Evolutionary conservation across 2,888 invertebrate species (phyloP).

Genomic region (Cerceris rybyensis): DNA sequence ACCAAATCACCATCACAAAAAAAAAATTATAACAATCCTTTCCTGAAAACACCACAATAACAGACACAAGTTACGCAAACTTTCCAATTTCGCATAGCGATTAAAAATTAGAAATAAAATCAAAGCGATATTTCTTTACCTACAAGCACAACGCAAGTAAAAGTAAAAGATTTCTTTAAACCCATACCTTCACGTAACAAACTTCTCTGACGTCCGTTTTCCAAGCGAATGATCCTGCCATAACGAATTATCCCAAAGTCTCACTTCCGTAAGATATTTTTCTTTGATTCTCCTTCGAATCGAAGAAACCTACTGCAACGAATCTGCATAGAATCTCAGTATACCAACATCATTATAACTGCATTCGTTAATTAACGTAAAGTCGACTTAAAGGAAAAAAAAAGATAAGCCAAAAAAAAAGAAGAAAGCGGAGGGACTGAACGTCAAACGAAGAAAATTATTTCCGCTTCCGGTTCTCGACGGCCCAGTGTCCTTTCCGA

Average conservation of each 20-base stretch:
- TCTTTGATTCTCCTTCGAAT: too few species aligned
- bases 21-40: too few species aligned
- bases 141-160: too few species aligned
- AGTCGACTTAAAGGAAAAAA: background rate
- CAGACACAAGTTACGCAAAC: too few species aligned
- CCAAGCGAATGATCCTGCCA: too few species aligned
- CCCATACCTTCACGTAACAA: background rate
- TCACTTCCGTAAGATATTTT: too few species aligned
- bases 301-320: too few species aligned
- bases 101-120: background rate
- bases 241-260: too few species aligned
- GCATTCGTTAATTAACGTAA: background rate
- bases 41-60: too few species aligned
- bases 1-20: too few species aligned
- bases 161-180: background rate
- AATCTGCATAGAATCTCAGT: background rate
- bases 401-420: background rate
- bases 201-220: background rate
- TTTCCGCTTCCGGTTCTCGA: slow-evolving; percentile 51
- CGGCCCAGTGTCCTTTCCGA: slow-evolving; percentile 1
- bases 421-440: background rate
- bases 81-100: too few species aligned
- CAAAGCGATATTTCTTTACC: background rate
- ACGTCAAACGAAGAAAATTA: slow-evolving; percentile 17
- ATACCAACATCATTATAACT: background rate